Evolutionary conservation across 2,113 vertebrate genomes (phyloP).

Genomic region (Hippopotamus amphibius): DNA sequence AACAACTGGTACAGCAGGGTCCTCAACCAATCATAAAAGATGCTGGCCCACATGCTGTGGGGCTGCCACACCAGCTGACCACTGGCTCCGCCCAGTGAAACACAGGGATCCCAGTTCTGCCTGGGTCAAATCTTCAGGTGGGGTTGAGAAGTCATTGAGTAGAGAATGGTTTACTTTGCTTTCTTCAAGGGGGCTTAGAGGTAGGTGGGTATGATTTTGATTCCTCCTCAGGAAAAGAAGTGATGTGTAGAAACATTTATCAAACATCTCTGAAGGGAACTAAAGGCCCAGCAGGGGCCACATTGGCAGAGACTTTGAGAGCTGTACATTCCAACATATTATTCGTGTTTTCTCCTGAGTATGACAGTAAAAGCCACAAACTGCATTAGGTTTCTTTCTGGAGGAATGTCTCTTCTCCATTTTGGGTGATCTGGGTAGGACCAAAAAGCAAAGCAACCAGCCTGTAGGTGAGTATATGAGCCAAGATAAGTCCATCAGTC

Average conservation of each 20-base stretch:
- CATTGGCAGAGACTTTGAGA: not conserved
- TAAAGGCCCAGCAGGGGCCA: not conserved
- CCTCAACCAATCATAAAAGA: not conserved
- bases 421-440: not conserved
- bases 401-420: not conserved
- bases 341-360: not conserved
- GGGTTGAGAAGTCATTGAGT: not conserved
- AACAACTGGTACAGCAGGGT: not conserved
- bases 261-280: not conserved
- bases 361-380: not conserved
- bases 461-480: not conserved
- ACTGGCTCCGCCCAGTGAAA: not conserved
- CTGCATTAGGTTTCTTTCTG: not conserved
- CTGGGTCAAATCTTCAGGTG: not conserved
- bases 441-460: not conserved
- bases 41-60: not conserved
- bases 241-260: not conserved
- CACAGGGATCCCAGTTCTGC: not conserved
- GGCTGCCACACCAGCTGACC: not conserved
- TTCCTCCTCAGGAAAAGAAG: not conserved
- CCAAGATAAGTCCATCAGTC: not conserved
- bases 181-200: not conserved
- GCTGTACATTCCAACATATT: not conserved
- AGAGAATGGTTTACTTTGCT: not conserved
- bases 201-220: not conserved